Evolutionary conservation across 1,140 invertebrate genomes (phyloP), one percentile per base, ranked within the genome.

Genomic region (Heliothis subflexa): DNA sequence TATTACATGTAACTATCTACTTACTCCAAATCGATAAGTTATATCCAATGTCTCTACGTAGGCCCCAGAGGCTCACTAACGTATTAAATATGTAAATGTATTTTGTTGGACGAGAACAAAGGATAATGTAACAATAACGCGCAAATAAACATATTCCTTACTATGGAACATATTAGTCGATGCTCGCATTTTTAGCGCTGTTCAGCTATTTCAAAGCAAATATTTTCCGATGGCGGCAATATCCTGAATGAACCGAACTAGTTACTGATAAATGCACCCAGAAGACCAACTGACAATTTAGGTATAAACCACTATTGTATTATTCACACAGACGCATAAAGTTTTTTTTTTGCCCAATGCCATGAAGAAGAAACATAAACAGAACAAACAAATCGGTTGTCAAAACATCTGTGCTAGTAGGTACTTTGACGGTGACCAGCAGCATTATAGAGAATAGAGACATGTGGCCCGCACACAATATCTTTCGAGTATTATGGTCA

Each of bases 121-220:
- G 59, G 25, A 61, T 33, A 40, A 62, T 40, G 33, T 28, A 62
- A 28, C 40, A 45, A 7, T 10, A 62, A 45, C 14, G 25, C 0
- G 59, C 14, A 45, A 64, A 16, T n/a, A 45, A 47, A 47, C n/a
- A 64, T 10, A 47, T 45, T 64, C 1, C 18, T 47, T 21, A 47
- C n/a, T 21, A 47, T 64, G n/a, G 33, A 64, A 12, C 16, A 5
- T 45, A 9, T 10, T 16, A 2, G 52, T 55, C n/a, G n/a, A 55
- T 55, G 59, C 40, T 62, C 61, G 16, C 61, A 64, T 64, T 45
- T 45, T 64, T 12, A 16, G 40, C 61, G 61, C 18, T 62, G 13
- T 62, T 16, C n/a, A 21, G 61, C 47, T 47, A 47, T 64, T 47
- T 16, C 61, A 64, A 64, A 47, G 61, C 61, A 64, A 64, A 64